These are phyloP conservation scores for Dromas ardeola DNA, from an alignment of 2,113 vertebrate species.

Conservation along the genomic window DNA sequence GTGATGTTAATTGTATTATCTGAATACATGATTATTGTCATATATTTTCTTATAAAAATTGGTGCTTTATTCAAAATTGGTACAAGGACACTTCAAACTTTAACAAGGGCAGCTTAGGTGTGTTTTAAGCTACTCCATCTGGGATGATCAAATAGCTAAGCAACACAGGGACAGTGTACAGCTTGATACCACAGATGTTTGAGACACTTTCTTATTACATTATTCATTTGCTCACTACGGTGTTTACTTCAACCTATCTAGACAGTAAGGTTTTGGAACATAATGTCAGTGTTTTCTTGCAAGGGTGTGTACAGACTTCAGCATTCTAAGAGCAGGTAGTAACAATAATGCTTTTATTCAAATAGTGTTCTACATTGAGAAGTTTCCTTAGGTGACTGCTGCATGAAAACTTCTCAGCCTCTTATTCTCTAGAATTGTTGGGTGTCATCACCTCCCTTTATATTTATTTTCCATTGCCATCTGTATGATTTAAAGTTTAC, in stretches of 20 bases:
- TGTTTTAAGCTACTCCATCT: background rate
- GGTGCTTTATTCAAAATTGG: background rate
- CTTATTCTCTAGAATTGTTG: background rate
- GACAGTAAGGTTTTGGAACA: background rate
- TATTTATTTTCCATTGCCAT: background rate
- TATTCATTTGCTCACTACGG: background rate
- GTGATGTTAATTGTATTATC: background rate
- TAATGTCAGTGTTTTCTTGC: background rate
- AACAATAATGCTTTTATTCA: background rate
- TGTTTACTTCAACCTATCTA: background rate
- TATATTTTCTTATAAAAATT: background rate
- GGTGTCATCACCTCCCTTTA: background rate
- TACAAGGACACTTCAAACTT: background rate
- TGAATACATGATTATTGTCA: rapidly evolving
- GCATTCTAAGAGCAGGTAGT: background rate
- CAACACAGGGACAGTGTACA: background rate
- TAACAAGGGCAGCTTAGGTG: background rate
- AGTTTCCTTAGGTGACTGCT: background rate
- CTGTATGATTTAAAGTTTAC: background rate
- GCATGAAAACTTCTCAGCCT: background rate
- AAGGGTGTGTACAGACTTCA: background rate
- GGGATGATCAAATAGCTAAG: background rate
- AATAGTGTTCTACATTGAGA: background rate
- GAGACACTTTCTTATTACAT: background rate
- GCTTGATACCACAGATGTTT: background rate